Evolutionary conservation across 2,113 vertebrate genomes (phyloP).

Genomic region (Hemiscyllium ocellatum): DNA sequence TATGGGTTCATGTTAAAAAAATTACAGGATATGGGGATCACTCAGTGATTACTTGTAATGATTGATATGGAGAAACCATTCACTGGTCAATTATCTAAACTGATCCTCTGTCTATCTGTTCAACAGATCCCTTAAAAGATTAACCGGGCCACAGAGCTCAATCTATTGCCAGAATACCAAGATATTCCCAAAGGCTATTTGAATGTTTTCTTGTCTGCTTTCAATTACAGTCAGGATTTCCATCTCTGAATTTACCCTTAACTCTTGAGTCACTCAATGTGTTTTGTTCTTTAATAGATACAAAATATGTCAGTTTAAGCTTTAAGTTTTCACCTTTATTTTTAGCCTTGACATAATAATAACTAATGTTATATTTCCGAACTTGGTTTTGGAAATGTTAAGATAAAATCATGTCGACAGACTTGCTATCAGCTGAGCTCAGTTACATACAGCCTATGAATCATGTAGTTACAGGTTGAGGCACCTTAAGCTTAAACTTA

Average conservation of each 20-base stretch:
- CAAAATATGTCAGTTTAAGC: no score
- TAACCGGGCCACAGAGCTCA: not conserved
- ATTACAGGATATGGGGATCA: not conserved
- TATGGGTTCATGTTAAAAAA: not conserved
- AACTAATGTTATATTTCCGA: no score
- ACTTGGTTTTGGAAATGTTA: no score
- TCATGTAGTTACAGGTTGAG: not conserved
- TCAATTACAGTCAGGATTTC: not conserved
- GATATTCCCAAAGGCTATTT: not conserved
- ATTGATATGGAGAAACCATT: not conserved
- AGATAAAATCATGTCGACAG: not conserved
- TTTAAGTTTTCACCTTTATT: no score
- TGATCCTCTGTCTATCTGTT: not conserved
- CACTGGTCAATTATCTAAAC: not conserved
- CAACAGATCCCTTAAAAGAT: not conserved
- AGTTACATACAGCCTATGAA: not conserved
- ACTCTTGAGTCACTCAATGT: not conserved
- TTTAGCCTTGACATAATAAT: no score
- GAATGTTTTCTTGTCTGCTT: not conserved
- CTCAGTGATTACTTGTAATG: not conserved
- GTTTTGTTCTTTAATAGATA: not conserved
- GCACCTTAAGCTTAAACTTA: no score
- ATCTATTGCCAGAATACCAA: not conserved
- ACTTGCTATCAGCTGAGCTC: not conserved
- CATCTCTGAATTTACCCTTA: not conserved